Base-by-base conservation (phyloP, 1,140 invertebrate genomes). In the Drosophila melanica region DNA sequence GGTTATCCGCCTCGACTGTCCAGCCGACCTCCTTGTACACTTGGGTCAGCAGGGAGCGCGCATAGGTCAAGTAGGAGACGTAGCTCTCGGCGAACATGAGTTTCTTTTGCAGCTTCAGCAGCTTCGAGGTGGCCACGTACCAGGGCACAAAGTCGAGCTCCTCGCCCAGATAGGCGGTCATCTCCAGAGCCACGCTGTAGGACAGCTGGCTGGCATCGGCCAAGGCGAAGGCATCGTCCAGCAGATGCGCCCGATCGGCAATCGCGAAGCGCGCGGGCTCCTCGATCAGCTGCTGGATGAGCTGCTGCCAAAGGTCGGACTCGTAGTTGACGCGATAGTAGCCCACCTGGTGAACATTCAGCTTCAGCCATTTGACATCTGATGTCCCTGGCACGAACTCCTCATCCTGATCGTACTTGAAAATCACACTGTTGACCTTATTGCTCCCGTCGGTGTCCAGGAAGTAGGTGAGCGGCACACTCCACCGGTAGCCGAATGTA, bases 291-390 rank as follows among this genome's bases (percentile, higher is more conserved):
- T 94, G 87, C 0, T 94, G 79, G n/a, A 92, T 93, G 7, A 98
- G 92, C 4, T 87, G 92, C 4, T 93, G 70, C 97, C 97, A 98
- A 67, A 95, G 93, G 1, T 91, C 81, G 1, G 86, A 14, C 1
- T 94, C 92, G 80, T 98, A 98, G 90, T 98, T 97, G 0, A 98
- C 96, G 35, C 97, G 93, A 90, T 98, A 98, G 86, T 96, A 98
- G 0, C 97, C 97, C 16, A 95, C 93, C 93, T 98, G 96, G 57
- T 96, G 94, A 14, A 94, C 93, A 87, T 99, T 99, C 48, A 98
- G 94, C 93, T 98, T 98, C 2, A 98, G 92, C 95, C 96, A 98
- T 14, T 93, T 92, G 0, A 93, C 92, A 30, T 72, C 42, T 14
- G 16, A 11, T 2, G 8, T 12, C 1, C 68, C 39, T 0, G 44